Evolutionary conservation across 2,797 vertebrate species (phyloP).

Genomic region (Pseudocheirus occidentalis): DNA sequence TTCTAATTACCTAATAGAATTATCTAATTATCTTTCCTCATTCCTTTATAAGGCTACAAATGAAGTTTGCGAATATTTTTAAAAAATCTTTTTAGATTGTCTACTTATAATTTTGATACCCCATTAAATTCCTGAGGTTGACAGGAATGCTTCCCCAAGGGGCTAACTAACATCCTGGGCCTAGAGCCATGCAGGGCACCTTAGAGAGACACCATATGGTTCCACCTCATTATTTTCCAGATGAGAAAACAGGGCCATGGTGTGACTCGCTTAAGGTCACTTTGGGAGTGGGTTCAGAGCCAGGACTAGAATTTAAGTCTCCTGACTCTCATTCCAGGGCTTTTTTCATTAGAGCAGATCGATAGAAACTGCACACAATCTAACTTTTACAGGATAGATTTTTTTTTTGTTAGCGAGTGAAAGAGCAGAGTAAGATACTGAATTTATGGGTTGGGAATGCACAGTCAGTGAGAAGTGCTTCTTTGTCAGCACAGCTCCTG

Average conservation of each 20-base stretch:
- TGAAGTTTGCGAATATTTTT: background rate
- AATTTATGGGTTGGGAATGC: background rate
- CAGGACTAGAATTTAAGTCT: background rate
- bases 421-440: background rate
- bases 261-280: background rate
- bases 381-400: background rate
- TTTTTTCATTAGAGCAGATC: background rate
- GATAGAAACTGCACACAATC: background rate
- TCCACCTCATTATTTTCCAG: constrained; percentile 3
- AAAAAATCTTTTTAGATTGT: background rate
- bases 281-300: background rate
- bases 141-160: background rate
- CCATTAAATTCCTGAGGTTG: background rate
- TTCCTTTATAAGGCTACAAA: background rate
- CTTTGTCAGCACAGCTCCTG: background rate
- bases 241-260: background rate
- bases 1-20: background rate
- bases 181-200: background rate
- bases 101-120: background rate
- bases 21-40: background rate
- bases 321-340: background rate
- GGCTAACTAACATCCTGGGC: constrained; percentile 29
- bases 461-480: background rate
- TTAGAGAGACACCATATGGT: background rate
- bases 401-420: background rate